Conservation (phyloP, 2,113 vertebrate genomes). For the Cebidichthys violaceus region DNA sequence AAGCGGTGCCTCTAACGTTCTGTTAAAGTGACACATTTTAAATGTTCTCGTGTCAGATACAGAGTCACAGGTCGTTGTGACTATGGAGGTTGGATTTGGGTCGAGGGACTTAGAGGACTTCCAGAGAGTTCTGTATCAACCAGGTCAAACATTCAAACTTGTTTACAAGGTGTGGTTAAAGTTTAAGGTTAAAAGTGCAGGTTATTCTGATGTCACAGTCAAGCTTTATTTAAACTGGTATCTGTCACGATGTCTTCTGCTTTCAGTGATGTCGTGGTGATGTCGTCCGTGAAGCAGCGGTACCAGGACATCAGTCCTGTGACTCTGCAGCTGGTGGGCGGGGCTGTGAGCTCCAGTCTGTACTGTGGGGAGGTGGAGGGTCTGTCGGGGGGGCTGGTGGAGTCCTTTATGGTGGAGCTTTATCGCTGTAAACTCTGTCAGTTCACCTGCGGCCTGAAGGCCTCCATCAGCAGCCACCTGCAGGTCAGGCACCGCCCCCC, state of each 20-base stretch:
- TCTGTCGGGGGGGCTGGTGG: slow-evolving; percentile 69
- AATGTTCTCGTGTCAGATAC: too few species aligned
- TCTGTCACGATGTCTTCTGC: not conserved
- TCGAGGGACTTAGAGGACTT: too few species aligned
- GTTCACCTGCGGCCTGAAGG: slow-evolving; percentile 76
- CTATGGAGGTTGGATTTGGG: too few species aligned
- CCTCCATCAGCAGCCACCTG: slow-evolving; percentile 69
- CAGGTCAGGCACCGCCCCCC: slow-evolving; percentile 27
- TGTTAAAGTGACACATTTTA: too few species aligned
- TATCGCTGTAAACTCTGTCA: slow-evolving; percentile 77
- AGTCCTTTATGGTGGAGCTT: slow-evolving; percentile 79
- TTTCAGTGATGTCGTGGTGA: slow-evolving; percentile 50
- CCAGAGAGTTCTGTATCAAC: too few species aligned
- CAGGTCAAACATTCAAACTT: too few species aligned
- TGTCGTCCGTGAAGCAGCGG: slow-evolving; percentile 48
- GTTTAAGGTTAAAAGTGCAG: too few species aligned
- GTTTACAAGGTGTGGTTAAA: too few species aligned
- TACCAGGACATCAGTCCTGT: slow-evolving; percentile 60
- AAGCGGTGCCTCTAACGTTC: too few species aligned
- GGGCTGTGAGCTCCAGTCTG: slow-evolving; percentile 53
- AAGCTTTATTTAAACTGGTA: too few species aligned
- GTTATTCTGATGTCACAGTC: too few species aligned
- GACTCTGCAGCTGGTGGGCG: slow-evolving; percentile 51
- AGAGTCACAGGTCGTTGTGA: too few species aligned
- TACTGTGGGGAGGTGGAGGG: slow-evolving; percentile 68